phyloP scores from a whole-genome alignment of 1,140 invertebrate genomes.

The Grapholita molesta region DNA sequence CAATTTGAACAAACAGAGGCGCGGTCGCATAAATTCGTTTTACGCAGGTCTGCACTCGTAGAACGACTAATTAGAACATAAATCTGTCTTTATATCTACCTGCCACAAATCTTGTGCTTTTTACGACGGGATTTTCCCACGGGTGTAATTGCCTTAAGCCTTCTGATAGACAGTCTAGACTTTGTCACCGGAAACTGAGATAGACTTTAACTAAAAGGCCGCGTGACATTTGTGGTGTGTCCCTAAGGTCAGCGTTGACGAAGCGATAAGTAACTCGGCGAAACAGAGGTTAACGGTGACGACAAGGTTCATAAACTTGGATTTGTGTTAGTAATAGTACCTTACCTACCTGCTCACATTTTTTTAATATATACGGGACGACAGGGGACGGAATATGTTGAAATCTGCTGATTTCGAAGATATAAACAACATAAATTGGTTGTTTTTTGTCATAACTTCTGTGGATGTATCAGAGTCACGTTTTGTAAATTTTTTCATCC shows the following conservation, averaged over 20 bases:
- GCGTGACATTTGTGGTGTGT: constrained; percentile 12
- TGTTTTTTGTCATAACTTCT: no score
- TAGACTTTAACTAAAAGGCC: background rate
- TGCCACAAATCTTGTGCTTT: constrained; percentile 43
- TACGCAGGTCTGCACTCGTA: constrained; percentile 42
- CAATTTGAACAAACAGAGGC: constrained; percentile 46
- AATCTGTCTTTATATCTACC: constrained; percentile 50
- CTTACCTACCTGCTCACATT: background rate
- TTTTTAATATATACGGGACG: no score
- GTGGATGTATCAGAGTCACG: no score
- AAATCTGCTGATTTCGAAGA: no score
- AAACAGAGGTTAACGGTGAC: background rate
- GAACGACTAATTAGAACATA: constrained; percentile 59
- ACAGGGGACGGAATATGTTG: no score
- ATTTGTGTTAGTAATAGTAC: background rate
- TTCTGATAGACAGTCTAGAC: background rate
- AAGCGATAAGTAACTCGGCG: background rate
- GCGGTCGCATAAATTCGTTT: constrained; percentile 57
- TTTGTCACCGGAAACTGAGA: background rate
- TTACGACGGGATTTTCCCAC: constrained; percentile 31
- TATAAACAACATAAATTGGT: no score
- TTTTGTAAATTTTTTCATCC: no score
- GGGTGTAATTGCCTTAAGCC: background rate
- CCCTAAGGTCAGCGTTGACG: constrained; percentile 14
- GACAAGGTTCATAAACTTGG: background rate